Evolutionary conservation across 92 coral and sea anemone genomes (phyloP).

Genomic region (Phenganax marumi): DNA sequence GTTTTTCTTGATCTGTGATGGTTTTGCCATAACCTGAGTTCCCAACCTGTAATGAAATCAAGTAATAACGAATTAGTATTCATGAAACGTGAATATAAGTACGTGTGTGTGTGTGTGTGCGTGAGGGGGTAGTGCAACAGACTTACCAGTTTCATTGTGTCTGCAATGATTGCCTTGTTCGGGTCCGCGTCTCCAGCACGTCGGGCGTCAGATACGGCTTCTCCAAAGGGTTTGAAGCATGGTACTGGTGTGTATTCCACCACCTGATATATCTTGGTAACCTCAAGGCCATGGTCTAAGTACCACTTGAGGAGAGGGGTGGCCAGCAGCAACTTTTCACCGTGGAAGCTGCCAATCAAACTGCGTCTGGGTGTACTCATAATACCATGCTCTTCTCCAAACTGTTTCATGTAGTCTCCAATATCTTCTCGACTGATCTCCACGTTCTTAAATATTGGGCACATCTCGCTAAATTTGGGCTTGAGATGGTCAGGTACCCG

Average conservation of each 20-base stretch:
- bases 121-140: too few species aligned
- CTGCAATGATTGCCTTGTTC: slow-evolving; percentile 51
- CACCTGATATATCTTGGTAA: slow-evolving; percentile 21
- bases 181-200: slow-evolving; percentile 51
- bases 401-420: slow-evolving; percentile 52
- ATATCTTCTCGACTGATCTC: slow-evolving; percentile 51
- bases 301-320: slow-evolving; percentile 61
- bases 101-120: too few species aligned
- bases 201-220: slow-evolving; percentile 51
- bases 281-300: slow-evolving; percentile 53
- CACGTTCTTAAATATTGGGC: slow-evolving; percentile 48
- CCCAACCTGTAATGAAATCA: too few species aligned
- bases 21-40: slow-evolving; percentile 49
- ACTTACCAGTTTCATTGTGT: slow-evolving; percentile 63
- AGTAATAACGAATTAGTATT: too few species aligned
- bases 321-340: slow-evolving; percentile 39
- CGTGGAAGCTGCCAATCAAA: slow-evolving; percentile 31
- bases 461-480: slow-evolving; percentile 23
- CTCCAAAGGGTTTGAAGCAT: slow-evolving; percentile 56
- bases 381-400: slow-evolving; percentile 43
- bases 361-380: slow-evolving; percentile 52
- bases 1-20: slow-evolving; percentile 38
- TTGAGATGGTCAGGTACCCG: slow-evolving; percentile 49
- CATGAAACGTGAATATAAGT: too few species aligned
- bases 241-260: slow-evolving; percentile 43